These are phyloP conservation scores for Pristionchus mayeri DNA, from an alignment of 2,888 invertebrate species.

Conservation along the genomic window DNA sequence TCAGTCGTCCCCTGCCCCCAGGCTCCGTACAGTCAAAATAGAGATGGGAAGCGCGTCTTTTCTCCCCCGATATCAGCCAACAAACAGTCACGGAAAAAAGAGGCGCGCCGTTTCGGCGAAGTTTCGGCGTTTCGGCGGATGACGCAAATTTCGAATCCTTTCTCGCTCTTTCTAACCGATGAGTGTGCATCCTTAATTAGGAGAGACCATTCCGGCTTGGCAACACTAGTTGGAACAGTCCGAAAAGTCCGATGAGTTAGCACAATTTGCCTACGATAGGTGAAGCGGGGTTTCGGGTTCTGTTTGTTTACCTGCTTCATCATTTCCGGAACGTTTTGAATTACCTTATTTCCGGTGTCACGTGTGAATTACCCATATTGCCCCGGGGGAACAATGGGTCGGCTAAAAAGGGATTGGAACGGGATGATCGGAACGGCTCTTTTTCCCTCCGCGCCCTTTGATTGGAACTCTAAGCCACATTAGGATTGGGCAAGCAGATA, in stretches of 20 bases:
- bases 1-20: not conserved
- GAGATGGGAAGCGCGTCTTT: not conserved
- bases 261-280: not conserved
- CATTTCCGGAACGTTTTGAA: not conserved
- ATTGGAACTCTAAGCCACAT: constrained; percentile 26
- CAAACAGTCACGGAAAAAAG: constrained; percentile 33
- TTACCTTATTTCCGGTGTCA: not conserved
- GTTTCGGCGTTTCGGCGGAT: too few relatives aligned
- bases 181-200: too few relatives aligned
- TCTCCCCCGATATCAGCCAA: not conserved
- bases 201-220: too few relatives aligned
- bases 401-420: too few relatives aligned
- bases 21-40: constrained; percentile 38
- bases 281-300: not conserved
- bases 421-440: not conserved
- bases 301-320: not conserved
- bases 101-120: too few relatives aligned
- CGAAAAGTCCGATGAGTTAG: too few relatives aligned
- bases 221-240: too few relatives aligned
- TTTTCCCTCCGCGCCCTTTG: not conserved
- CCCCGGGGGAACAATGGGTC: not conserved
- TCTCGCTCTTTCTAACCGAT: too few relatives aligned
- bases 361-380: not conserved
- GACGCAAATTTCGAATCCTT: too few relatives aligned
- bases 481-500: not conserved